Evolutionary conservation across 2,113 vertebrate genomes (phyloP).

Genomic region (Callorhinus ursinus): DNA sequence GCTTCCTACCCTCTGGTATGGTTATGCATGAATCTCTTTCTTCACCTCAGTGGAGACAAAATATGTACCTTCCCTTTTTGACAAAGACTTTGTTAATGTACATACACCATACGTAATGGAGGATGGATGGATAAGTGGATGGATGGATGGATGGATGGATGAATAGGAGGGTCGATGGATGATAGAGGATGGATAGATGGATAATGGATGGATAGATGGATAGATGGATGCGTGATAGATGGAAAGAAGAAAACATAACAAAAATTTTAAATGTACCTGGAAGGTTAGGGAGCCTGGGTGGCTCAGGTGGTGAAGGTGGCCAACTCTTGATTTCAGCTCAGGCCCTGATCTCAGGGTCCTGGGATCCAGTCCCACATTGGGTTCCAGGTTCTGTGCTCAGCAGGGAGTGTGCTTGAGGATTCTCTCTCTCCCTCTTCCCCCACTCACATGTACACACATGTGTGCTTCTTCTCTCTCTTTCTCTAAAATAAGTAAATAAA

Average conservation of each 20-base stretch:
- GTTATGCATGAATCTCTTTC: not conserved
- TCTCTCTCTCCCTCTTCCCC: not conserved
- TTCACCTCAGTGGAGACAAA: not conserved
- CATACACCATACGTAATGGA: no score
- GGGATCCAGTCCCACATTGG: not conserved
- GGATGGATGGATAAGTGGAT: not conserved
- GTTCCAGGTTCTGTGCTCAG: not conserved
- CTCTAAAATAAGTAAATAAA: not conserved
- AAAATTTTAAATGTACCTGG: not conserved
- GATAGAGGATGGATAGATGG: not conserved
- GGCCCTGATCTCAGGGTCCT: not conserved
- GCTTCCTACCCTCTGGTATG: not conserved
- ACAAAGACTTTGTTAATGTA: not conserved
- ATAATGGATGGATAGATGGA: not conserved
- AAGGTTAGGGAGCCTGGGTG: not conserved
- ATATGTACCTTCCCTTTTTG: not conserved
- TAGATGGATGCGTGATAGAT: not conserved
- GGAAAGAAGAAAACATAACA: not conserved
- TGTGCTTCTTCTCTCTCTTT: not conserved
- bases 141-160: not conserved
- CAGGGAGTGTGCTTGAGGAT: not conserved
- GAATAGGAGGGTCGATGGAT: not conserved
- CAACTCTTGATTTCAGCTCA: not conserved
- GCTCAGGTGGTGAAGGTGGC: not conserved
- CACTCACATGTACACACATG: not conserved